These are phyloP conservation scores for Pseudomugil tenellus DNA, from an alignment of 2,797 vertebrate genomes.

Conservation along the genomic window DNA sequence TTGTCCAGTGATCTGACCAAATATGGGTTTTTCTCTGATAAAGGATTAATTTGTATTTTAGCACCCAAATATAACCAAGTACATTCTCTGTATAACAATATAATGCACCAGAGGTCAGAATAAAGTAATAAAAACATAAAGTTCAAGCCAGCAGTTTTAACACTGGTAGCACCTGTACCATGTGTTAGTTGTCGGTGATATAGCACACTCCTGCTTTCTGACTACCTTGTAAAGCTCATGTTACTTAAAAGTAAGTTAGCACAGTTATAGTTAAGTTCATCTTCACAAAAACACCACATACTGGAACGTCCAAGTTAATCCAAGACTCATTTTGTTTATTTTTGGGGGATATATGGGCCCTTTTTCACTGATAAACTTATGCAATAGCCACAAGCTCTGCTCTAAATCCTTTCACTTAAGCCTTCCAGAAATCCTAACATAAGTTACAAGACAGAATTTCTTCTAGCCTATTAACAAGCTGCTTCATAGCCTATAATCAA, in stretches of 20 bases:
- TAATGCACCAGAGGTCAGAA: background rate
- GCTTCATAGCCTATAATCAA: conserved; percentile 10
- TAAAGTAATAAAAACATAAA: background rate
- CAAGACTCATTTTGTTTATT: background rate
- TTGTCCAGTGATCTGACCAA: too few species aligned
- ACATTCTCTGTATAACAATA: background rate
- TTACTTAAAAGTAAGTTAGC: too few species aligned
- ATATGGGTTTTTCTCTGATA: too few species aligned
- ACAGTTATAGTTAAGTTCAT: too few species aligned
- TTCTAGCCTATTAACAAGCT: background rate
- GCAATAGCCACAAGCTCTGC: background rate
- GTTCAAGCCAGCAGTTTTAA: background rate
- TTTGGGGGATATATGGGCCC: background rate
- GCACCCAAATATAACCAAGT: background rate
- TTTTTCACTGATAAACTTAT: background rate
- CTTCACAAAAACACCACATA: background rate
- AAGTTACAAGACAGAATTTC: background rate
- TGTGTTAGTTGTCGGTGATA: background rate
- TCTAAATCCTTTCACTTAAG: too few species aligned
- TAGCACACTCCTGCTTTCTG: background rate
- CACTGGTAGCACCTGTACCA: background rate
- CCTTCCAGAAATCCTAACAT: background rate
- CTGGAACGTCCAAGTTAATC: background rate
- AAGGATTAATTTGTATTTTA: background rate
- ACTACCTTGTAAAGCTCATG: background rate